Evolutionary conservation across 2,113 vertebrate genomes (phyloP).

Genomic region (Emydura subglobosa): DNA sequence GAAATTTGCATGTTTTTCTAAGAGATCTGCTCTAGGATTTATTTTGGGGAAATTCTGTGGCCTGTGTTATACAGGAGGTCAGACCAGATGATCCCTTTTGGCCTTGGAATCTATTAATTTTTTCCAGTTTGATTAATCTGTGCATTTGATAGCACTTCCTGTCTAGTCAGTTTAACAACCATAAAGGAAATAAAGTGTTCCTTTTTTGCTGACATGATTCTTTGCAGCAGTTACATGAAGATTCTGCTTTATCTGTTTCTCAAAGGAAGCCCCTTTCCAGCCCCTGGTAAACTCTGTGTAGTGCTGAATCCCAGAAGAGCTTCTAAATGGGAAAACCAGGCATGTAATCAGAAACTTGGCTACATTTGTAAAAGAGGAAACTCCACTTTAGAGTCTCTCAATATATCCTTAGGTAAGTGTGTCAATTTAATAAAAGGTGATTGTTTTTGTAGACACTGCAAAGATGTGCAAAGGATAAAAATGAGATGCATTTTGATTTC

Average conservation of each 20-base stretch:
- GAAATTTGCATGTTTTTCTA: not conserved
- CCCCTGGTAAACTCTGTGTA: conserved; percentile 85
- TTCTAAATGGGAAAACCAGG: conserved; percentile 87
- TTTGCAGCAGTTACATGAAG: not conserved
- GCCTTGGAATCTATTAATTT: not conserved
- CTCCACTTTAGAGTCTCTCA: conserved; percentile 65
- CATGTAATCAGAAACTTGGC: conserved; percentile 85
- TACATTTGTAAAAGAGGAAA: conserved; percentile 90
- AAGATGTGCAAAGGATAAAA: not conserved
- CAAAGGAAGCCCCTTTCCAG: conserved; percentile 86
- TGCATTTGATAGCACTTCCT: not conserved
- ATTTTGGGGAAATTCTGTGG: not conserved
- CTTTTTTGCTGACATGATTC: not conserved
- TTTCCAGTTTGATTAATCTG: not conserved
- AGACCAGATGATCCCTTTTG: not conserved
- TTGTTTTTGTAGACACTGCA: not conserved
- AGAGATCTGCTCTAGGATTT: not conserved
- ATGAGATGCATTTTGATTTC: not conserved
- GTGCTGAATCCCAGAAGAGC: conserved; percentile 83
- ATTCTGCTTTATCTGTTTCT: not conserved
- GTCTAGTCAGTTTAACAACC: not conserved
- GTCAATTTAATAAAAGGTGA: not conserved
- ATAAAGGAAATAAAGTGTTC: not conserved
- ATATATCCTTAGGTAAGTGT: conserved; percentile 69
- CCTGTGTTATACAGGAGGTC: not conserved